Base-by-base conservation (phyloP, 2,888 invertebrate genomes). In the Epicampocera succincta region DNA sequence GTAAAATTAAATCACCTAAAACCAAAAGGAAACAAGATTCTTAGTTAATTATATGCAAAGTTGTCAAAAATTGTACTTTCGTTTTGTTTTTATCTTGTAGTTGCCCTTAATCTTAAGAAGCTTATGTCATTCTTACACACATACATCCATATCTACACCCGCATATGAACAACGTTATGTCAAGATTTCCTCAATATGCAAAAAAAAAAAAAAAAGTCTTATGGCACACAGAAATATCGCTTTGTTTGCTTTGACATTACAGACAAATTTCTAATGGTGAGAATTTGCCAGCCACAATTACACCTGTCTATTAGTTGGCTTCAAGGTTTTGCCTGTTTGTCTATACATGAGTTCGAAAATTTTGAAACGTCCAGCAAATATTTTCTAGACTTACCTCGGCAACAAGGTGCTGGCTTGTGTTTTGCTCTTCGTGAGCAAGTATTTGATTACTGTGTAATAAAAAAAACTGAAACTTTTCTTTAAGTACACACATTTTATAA, bases 281-380 rank as follows among this genome's bases (percentile, higher is more conserved):
- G 86, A 86, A 86, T 84, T 85, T 86, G 83, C 72, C 81, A 83
- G 83, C 79, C 83, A 63, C 78, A 81, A 83, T 68, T 85, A 82
- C 86, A 86, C 86, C 86, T 86, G 86, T 84, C 84, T 54, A 50
- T 65, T 58, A 42, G 56, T 69, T 54, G 40, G 29, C 40, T 25
- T 48, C n/a, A 13, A 68, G 50, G 33, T 6, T 56, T 46, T 46
- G 56, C 15, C n/a, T 19, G 44, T 38, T 4, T 44, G 46, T 38
- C 33, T 73, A 13, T 15, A 42, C 44, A 12, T 56, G 33, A 46
- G 48, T 46, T 54, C 13, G 29, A 17, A 33, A 1, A 11, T 50
- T 48, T 48, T n/a, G 56, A 66, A 29, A 21, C 25, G n/a, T 46
- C 52, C 61, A 44, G 9, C 15, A 5, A 15, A 17, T 33, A 5